Evolutionary conservation across 2,797 vertebrate species (phyloP), one percentile per base, ranked within the genome.

Genomic region (Spondyliosoma cantharus): DNA sequence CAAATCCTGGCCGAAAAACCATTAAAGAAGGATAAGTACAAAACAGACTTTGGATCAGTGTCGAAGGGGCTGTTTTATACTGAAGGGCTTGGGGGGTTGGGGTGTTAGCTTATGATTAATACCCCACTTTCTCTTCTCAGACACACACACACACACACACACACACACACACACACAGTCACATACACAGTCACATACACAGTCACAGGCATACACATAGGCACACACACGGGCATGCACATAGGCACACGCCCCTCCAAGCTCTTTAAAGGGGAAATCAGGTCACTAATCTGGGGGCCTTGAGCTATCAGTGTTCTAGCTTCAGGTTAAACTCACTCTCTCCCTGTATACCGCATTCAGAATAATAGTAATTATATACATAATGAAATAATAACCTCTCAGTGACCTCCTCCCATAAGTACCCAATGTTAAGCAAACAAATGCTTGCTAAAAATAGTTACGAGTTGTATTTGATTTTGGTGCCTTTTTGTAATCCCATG

Each of bases 211-310:
- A 71, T 45, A 63, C 49, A 74, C n/a, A n/a, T n/a, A n/a, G n/a
- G n/a, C n/a, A 65, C 46, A 42, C 24, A 78, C 32, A 52, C 32
- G 9, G 25, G 57, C 13, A 80, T 7, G n/a, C 45, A 61, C 59
- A 54, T 19, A 64, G 37, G 13, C 76, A 71, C 76, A 76, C 27
- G 0, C 63, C 72, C 76, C 83, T 86, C 77, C 83, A 80, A 91
- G 89, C 92, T 90, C 81, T 93, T 93, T 89, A 91, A 82, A 71
- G 87, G 76, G 77, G 72, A 88, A 94, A 94, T 87, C 88, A 90
- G 91, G 92, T 93, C 91, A 93, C 90, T 93, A 92, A 94, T 94
- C 93, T 93, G 78, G 78, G 37, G 83, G 77, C 90, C 82, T 87
- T 89, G 82, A 90, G 84, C 85, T 77, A 85, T 89, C 71, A 86